These are phyloP conservation scores for Melanerpes formicivorus DNA, from an alignment of 2,113 vertebrate genomes.

Conservation along the genomic window DNA sequence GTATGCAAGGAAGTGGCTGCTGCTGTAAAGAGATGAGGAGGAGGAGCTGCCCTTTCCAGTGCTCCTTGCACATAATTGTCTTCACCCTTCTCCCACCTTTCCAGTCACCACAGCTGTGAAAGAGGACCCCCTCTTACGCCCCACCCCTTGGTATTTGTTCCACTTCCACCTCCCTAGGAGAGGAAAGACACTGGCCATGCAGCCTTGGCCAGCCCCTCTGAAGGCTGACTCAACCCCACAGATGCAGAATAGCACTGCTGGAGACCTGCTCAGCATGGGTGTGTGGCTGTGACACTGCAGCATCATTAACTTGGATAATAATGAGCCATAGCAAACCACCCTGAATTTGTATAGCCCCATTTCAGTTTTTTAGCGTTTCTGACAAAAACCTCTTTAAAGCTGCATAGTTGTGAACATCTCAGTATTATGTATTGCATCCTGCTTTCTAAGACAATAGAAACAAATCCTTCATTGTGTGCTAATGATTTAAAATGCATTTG, in stretches of 20 bases:
- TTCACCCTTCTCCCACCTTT: neutral
- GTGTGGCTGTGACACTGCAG: neutral
- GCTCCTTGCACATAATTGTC: neutral
- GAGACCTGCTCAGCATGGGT: neutral
- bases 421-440: conserved; percentile 10
- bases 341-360: neutral
- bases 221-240: neutral
- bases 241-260: neutral
- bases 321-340: neutral
- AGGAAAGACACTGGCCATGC: neutral
- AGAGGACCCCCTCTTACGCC: neutral
- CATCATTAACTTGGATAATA: neutral
- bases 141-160: neutral
- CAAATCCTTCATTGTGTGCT: conserved; percentile 7
- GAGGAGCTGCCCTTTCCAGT: neutral
- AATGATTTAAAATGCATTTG: neutral
- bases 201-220: neutral
- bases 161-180: neutral
- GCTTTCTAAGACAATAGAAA: conserved; percentile 24
- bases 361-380: neutral
- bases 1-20: neutral
- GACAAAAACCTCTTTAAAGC: neutral
- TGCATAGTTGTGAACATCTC: conserved; percentile 28
- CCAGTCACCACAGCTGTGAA: neutral
- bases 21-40: neutral